Percentiles rank a stretch among this genome's conserved stretches.
phyloP scores from a whole-genome alignment of 1,140 invertebrate species.

The Brachionus asplanchnoidis region DNA sequence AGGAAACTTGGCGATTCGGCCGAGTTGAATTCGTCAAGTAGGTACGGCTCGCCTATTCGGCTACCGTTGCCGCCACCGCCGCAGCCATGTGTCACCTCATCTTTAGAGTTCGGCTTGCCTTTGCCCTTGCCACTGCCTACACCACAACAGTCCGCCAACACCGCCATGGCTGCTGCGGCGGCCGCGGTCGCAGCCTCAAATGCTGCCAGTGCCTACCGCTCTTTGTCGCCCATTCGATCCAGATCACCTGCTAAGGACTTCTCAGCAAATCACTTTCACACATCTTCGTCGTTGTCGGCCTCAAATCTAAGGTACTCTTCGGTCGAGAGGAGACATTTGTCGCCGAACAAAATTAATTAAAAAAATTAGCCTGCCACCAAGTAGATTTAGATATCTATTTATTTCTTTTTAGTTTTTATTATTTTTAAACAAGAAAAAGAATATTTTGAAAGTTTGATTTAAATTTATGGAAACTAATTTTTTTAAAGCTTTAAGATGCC shows the following conservation, averaged over 20 bases:
- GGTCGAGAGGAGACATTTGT: not conserved
- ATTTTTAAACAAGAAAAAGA: too few species aligned
- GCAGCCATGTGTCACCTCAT: not conserved
- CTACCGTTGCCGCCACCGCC: not conserved
- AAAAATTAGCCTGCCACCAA: too few species aligned
- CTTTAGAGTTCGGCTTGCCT: not conserved
- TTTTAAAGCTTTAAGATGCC: too few species aligned
- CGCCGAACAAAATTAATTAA: not conserved
- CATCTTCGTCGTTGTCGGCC: not conserved
- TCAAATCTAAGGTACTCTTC: constrained; percentile 10
- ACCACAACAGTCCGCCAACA: not conserved
- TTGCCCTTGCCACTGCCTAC: not conserved
- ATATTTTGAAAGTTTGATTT: too few species aligned
- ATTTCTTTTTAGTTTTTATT: too few species aligned
- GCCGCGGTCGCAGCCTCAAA: constrained; percentile 28
- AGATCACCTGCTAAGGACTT: constrained; percentile 15
- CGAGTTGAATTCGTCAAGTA: constrained; percentile 13
- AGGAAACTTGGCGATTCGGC: constrained; percentile 22
- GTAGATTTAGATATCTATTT: too few species aligned
- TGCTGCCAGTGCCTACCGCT: constrained; percentile 34
- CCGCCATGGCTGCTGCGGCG: constrained; percentile 16
- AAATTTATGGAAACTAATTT: too few species aligned
- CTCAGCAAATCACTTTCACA: not conserved
- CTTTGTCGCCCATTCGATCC: constrained; percentile 26
- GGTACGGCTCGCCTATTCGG: constrained; percentile 5